Evolutionary conservation across 92 coral and sea anemone species (phyloP).

Genomic region (Porites divaricata): DNA sequence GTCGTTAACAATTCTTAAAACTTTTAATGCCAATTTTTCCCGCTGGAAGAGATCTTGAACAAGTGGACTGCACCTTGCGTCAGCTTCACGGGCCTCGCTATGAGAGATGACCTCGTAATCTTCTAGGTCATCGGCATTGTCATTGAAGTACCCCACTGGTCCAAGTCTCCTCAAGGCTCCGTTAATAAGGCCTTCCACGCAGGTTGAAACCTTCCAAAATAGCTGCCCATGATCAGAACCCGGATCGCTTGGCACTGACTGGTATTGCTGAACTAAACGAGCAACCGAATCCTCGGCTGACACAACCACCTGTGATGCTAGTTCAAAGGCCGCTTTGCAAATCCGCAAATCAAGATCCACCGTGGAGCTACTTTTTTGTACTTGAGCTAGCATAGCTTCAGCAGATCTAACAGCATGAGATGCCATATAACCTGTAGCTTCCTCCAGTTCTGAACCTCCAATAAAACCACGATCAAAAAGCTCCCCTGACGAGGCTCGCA

Average conservation of each 20-base stretch:
- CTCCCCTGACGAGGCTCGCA: constrained; percentile 23
- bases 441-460: constrained; percentile 35
- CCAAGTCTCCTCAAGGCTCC: constrained; percentile 57
- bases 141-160: constrained; percentile 20
- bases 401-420: constrained; percentile 81
- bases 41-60: constrained; percentile 3
- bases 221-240: constrained; percentile 4
- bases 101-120: constrained; percentile 55
- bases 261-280: neutral
- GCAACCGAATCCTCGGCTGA: constrained; percentile 48
- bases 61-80: constrained; percentile 8
- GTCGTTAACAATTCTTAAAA: constrained; percentile 52
- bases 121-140: constrained; percentile 26
- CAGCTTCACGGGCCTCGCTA: constrained; percentile 55
- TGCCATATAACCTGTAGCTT: constrained; percentile 61
- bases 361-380: constrained; percentile 44
- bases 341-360: constrained; percentile 51
- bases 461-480: constrained; percentile 48
- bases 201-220: constrained; percentile 46
- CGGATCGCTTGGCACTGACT: neutral
- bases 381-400: constrained; percentile 56
- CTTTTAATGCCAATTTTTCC: constrained; percentile 28
- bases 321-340: constrained; percentile 58
- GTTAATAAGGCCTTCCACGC: constrained; percentile 67
- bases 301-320: constrained; percentile 67